A percentile compares a stretch with the other conserved stretches of the same genome.
phyloP scores from a whole-genome alignment of 2,888 invertebrate species.

The Cancer borealis region DNA sequence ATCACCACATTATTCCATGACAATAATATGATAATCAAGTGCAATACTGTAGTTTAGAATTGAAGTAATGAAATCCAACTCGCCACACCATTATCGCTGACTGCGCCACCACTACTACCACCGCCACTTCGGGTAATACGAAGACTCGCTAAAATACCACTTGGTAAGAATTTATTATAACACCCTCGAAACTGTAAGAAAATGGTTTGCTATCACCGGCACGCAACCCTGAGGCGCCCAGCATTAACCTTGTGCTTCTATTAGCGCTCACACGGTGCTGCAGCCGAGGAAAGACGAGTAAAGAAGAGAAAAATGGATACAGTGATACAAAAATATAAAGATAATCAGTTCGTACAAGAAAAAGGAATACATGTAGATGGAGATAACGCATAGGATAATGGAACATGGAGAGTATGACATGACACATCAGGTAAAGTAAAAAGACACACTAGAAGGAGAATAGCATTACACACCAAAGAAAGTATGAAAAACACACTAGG shows the following conservation, averaged over 20 bases:
- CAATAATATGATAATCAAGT: background rate
- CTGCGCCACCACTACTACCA: background rate
- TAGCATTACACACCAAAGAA: background rate
- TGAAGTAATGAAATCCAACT: background rate
- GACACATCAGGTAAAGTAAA: background rate
- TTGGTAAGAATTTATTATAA: background rate
- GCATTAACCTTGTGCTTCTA: background rate
- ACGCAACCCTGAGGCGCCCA: background rate
- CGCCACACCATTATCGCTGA: background rate
- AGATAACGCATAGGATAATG: background rate
- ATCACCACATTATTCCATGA: background rate
- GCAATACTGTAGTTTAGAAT: background rate
- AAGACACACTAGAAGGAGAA: background rate
- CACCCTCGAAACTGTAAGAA: background rate
- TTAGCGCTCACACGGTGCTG: background rate
- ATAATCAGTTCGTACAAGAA: background rate
- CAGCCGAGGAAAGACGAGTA: background rate
- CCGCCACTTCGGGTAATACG: background rate
- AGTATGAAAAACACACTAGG: background rate
- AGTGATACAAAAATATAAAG: background rate
- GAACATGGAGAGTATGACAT: background rate
- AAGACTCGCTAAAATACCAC: conserved; percentile 2
- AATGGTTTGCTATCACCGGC: background rate
- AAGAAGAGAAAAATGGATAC: background rate
- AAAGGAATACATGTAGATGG: background rate